Evolutionary conservation across 1,140 invertebrate species (phyloP).

Genomic region (Ceratoteleas bidentatus): DNA sequence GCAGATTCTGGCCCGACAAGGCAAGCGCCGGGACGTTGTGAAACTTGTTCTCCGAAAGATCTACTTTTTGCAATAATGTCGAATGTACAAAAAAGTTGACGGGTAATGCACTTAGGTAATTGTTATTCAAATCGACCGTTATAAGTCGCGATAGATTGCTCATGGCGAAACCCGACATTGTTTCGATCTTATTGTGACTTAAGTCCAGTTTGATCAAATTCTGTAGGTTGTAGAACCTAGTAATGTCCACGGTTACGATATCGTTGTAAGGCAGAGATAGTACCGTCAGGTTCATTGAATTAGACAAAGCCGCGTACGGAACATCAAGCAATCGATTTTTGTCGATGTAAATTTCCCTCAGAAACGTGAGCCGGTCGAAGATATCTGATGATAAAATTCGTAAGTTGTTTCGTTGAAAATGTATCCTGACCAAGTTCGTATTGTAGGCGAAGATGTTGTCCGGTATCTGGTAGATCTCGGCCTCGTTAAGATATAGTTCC

Average conservation of each 20-base stretch:
- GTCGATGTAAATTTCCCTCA: conserved; percentile 89
- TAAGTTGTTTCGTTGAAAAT: conserved; percentile 87
- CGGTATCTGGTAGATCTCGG: conserved; percentile 86
- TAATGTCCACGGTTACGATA: conserved; percentile 87
- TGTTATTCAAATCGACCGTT: conserved; percentile 88
- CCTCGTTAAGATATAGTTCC: conserved; percentile 86
- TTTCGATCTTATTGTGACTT: conserved; percentile 87
- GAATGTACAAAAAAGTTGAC: conserved; percentile 90
- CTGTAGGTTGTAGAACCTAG: conserved; percentile 86
- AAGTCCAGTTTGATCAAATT: conserved; percentile 89
- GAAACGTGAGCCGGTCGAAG: conserved; percentile 85
- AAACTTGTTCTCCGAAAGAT: conserved; percentile 91
- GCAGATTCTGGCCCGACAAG: conserved; percentile 87
- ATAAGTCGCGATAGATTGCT: conserved; percentile 87
- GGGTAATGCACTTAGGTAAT: conserved; percentile 87
- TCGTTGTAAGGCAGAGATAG: conserved; percentile 88
- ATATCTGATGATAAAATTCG: conserved; percentile 84
- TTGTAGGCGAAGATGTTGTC: conserved; percentile 88
- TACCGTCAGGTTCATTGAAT: conserved; percentile 87
- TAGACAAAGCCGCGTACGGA: conserved; percentile 88
- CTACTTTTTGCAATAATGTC: conserved; percentile 86
- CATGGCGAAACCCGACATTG: conserved; percentile 87
- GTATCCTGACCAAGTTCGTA: conserved; percentile 87
- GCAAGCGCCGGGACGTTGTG: conserved; percentile 90
- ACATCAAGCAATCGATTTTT: conserved; percentile 88